phyloP scores from a whole-genome alignment of 2,888 invertebrate species.

The Eupeodes luniger region DNA sequence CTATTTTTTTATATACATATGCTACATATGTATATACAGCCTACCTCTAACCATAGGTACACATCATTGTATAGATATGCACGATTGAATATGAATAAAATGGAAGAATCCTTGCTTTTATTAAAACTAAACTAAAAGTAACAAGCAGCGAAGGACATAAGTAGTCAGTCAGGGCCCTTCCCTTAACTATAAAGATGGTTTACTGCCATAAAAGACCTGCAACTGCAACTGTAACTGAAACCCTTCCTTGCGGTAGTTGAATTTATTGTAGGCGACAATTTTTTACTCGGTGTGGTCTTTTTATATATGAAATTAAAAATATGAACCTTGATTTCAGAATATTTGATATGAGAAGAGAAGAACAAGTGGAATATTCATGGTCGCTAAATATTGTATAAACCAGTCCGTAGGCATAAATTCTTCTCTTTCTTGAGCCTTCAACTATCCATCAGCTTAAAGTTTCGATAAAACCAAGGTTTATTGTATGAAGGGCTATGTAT shows the following conservation, averaged over 20 bases:
- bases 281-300: slow-evolving; percentile 9
- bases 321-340: slow-evolving; percentile 58
- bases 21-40: background rate
- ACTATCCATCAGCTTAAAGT: background rate
- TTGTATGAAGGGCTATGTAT: background rate
- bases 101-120: slow-evolving; percentile 24
- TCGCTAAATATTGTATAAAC: background rate
- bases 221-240: slow-evolving; percentile 22
- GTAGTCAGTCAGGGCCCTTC: slow-evolving; percentile 37
- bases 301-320: slow-evolving; percentile 47
- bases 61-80: background rate
- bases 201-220: slow-evolving; percentile 40
- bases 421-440: background rate
- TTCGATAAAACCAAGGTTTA: slow-evolving; percentile 1
- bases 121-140: slow-evolving; percentile 1
- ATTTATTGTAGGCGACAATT: slow-evolving; percentile 45
- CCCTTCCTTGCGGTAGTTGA: slow-evolving; percentile 25
- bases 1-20: background rate
- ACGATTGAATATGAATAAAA: slow-evolving; percentile 36
- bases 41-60: background rate
- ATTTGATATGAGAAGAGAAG: slow-evolving; percentile 8
- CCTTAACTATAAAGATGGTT: slow-evolving; percentile 53
- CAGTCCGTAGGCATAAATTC: background rate
- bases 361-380: background rate
- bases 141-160: slow-evolving; percentile 53